Base-by-base conservation (phyloP, 2,113 vertebrate species). In the Nanorana parkeri region DNA sequence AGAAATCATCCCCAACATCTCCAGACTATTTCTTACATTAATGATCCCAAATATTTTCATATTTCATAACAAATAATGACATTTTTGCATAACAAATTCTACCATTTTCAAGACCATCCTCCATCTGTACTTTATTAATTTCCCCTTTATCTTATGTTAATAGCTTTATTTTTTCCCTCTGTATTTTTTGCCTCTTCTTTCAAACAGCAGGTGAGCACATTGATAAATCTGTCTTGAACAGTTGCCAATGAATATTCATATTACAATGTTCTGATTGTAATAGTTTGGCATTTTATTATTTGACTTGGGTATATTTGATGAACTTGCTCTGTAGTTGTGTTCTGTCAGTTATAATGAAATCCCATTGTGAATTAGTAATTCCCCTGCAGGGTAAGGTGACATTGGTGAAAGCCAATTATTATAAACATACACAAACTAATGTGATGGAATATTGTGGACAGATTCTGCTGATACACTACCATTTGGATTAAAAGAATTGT, bases 181-280 rank as follows among this genome's bases (percentile, higher is more conserved):
- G 90, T 91, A 6, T 56, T 36, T 94, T 93, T 91, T 83, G 1
- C 84, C 60, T 89, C 88, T 89, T 80, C 81, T 75, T 84, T 87
- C 83, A 86, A 90, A 88, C 92, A 94, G 93, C 92, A 94, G 94
- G 94, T 94, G 91, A 94, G 93, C 90, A 89, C 89, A 93, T 93
- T 93, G 92, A 93, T 94, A 94, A 94, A 94, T 94, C 92, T 93
- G 91, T 90, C 89, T 89, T 79, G 92, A 93, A 93, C 92, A 94
- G 91, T 94, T 94, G 94, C 91, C 90, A 93, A 94, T 94, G 93
- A 94, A 94, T 94, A 94, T 94, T 94, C 94, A 94, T 94, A 91
- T 89, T 69, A 86, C 68, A 89, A 83, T 84, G 88, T 90, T 92
- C 90, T 93, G 94, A 92, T 92, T 94, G 91, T 88, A 87, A 85